A percentile compares a stretch with the other conserved stretches of the same genome.
These are phyloP conservation scores for Clitarchus hookeri DNA, from an alignment of 2,888 invertebrate genomes.

Conservation along the genomic window DNA sequence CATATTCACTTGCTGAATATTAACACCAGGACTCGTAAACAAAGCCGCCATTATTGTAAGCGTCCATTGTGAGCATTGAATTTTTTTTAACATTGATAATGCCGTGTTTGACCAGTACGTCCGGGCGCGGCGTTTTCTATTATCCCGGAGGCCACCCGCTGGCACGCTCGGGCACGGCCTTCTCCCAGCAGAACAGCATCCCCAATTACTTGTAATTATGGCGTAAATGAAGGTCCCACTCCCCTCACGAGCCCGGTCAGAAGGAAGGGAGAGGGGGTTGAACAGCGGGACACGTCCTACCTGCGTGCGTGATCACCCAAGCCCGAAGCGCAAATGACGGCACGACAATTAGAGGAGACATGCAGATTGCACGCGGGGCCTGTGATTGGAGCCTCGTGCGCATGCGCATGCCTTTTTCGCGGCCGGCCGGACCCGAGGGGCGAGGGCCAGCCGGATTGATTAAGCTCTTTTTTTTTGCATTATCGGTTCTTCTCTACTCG, in stretches of 20 bases:
- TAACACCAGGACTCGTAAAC: too few relatives aligned
- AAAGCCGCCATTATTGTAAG: too few relatives aligned
- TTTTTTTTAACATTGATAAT: not conserved
- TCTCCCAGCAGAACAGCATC: not conserved
- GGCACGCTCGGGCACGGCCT: not conserved
- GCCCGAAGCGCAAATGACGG: not conserved
- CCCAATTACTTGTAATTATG: constrained; percentile 21
- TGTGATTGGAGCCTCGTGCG: not conserved
- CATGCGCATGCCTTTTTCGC: not conserved
- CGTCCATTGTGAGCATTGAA: not conserved
- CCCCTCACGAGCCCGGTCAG: not conserved
- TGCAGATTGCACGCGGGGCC: not conserved
- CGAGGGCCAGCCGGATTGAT: not conserved
- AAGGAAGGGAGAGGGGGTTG: not conserved
- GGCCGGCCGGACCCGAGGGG: not conserved
- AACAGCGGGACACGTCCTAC: not conserved
- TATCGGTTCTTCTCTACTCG: not conserved
- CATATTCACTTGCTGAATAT: too few relatives aligned
- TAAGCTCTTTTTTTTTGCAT: not conserved
- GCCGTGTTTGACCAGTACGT: not conserved
- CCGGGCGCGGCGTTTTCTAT: not conserved
- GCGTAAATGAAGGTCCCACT: constrained; percentile 7
- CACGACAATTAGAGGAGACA: not conserved
- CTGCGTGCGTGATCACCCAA: too few relatives aligned
- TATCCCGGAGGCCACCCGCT: not conserved